phyloP scores from a whole-genome alignment of 2,113 vertebrate species.

The Notothenia rossii region DNA sequence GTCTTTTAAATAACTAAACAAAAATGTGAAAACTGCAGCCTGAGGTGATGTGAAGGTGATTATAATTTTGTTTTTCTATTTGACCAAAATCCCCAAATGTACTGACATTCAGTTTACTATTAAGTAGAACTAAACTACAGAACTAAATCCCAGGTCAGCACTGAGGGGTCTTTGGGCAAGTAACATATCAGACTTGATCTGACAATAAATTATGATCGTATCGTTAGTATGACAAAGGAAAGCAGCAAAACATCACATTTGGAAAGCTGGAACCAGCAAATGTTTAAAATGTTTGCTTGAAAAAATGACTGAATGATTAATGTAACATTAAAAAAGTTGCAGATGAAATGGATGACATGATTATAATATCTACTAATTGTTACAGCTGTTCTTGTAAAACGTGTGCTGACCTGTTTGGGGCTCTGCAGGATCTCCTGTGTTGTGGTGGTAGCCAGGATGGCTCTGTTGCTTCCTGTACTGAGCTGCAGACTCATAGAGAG shows the following conservation, averaged over 20 bases:
- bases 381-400: neutral
- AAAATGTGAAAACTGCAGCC: neutral
- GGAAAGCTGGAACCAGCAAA: neutral
- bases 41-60: neutral
- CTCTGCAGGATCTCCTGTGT: constrained; percentile 92
- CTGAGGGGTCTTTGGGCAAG: too few species aligned
- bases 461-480: constrained; percentile 85
- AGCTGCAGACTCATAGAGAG: constrained; percentile 91
- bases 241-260: neutral
- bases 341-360: neutral
- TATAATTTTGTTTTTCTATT: neutral
- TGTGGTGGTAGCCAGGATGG: constrained; percentile 87
- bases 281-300: neutral
- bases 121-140: neutral
- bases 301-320: too few species aligned
- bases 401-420: constrained; percentile 89
- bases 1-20: neutral
- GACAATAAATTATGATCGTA: too few species aligned
- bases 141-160: too few species aligned
- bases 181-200: too few species aligned
- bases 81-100: neutral
- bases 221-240: neutral
- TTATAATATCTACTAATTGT: neutral
- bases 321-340: neutral
- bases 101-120: neutral